These are phyloP conservation scores for Adineta ricciae DNA, from an alignment of 2,888 invertebrate species.

Conservation along the genomic window DNA sequence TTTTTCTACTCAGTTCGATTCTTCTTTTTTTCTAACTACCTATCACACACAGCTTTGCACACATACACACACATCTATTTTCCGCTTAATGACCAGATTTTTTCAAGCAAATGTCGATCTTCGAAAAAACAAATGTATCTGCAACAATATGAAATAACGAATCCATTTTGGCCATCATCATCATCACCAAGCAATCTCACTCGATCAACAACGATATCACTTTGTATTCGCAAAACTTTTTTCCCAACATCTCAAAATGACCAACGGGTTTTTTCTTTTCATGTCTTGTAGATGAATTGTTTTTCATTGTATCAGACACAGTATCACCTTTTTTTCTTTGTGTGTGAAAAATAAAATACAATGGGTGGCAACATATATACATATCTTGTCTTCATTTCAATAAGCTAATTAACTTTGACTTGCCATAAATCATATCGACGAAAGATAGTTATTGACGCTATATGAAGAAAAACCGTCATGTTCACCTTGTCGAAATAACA, in stretches of 20 bases:
- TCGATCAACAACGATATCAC: background rate
- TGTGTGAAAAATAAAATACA: slow-evolving; percentile 9
- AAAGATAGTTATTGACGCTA: no score
- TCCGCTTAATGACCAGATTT: background rate
- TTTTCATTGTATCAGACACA: background rate
- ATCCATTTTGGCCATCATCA: background rate
- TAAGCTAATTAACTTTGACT: no score
- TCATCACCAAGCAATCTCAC: background rate
- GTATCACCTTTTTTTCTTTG: background rate
- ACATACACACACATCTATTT: slow-evolving; percentile 6
- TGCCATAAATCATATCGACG: no score
- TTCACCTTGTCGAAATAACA: no score
- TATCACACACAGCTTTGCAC: background rate
- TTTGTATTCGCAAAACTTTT: background rate
- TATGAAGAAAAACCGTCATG: no score
- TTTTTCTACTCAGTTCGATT: background rate
- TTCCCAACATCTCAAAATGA: background rate
- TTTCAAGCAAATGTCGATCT: background rate
- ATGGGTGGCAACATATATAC: background rate
- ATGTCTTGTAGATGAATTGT: background rate
- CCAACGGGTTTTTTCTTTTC: background rate
- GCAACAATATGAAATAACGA: background rate
- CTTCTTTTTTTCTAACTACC: background rate
- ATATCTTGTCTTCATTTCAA: background rate
- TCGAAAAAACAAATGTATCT: background rate